Evolutionary conservation across 1,140 invertebrate genomes (phyloP).

Genomic region (Yoshiicerus persimilis): DNA sequence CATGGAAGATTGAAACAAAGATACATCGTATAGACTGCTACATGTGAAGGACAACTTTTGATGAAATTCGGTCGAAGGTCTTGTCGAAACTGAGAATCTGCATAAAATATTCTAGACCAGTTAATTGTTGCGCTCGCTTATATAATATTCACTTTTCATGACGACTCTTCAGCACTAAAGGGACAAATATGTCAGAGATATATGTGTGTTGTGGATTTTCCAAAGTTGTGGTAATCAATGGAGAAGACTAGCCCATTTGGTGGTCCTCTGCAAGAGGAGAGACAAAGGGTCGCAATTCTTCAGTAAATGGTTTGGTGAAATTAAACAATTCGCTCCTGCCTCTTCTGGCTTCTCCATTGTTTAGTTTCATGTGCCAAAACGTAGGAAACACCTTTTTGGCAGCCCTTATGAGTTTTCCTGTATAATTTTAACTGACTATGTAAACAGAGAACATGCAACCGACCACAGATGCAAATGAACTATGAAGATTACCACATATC

Average conservation of each 20-base stretch:
- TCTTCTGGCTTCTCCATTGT: no score
- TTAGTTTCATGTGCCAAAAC: neutral
- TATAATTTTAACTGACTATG: neutral
- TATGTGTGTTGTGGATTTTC: neutral
- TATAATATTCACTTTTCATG: neutral
- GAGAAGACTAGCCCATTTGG: neutral
- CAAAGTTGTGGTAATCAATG: neutral
- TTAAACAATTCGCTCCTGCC: neutral
- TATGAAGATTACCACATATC: neutral
- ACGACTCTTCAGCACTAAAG: neutral
- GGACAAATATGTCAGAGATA: neutral
- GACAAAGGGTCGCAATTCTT: neutral
- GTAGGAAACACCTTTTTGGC: neutral
- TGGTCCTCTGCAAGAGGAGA: neutral
- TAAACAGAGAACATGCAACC: no score
- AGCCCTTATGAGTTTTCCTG: neutral
- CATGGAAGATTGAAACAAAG: neutral
- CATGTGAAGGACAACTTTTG: conserved; percentile 12
- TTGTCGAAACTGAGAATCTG: neutral
- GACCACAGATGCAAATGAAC: neutral
- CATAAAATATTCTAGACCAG: neutral
- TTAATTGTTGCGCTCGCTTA: neutral
- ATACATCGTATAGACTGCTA: neutral
- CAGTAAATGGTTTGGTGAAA: neutral
- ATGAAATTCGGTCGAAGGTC: conserved; percentile 26